These are phyloP conservation scores for Thryonomys swinderianus DNA, from an alignment of 2,113 vertebrate genomes.

Conservation along the genomic window DNA sequence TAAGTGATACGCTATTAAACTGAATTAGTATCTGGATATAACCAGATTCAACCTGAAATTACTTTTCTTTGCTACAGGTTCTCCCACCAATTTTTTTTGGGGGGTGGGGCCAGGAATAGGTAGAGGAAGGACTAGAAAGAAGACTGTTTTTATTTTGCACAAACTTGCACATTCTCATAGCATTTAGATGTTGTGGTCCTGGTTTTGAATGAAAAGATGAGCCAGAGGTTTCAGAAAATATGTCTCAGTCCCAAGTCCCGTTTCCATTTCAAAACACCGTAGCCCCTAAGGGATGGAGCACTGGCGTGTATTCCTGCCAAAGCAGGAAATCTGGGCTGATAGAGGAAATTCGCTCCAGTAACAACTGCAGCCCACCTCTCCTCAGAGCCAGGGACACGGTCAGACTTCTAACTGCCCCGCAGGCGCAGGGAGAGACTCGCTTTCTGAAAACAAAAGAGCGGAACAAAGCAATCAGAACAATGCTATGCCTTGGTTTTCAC, in stretches of 20 bases:
- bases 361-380: neutral
- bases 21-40: neutral
- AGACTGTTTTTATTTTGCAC: neutral
- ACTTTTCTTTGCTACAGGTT: neutral
- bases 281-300: neutral
- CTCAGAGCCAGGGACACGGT: neutral
- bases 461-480: neutral
- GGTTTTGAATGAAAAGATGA: constrained; percentile 10
- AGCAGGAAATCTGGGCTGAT: neutral
- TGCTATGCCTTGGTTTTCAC: neutral
- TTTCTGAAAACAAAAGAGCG: constrained; percentile 12
- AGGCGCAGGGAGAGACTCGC: neutral
- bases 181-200: neutral
- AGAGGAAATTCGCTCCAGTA: neutral
- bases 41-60: neutral
- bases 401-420: neutral
- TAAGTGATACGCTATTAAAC: neutral
- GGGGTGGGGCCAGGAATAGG: neutral
- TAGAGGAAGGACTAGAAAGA: neutral
- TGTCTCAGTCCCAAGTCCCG: neutral
- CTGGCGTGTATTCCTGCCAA: neutral
- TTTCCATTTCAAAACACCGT: neutral
- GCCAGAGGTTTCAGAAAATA: neutral
- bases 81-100: neutral
- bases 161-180: neutral